Conservation (phyloP, 2,888 invertebrate genomes). For the Prosapia bicincta region DNA sequence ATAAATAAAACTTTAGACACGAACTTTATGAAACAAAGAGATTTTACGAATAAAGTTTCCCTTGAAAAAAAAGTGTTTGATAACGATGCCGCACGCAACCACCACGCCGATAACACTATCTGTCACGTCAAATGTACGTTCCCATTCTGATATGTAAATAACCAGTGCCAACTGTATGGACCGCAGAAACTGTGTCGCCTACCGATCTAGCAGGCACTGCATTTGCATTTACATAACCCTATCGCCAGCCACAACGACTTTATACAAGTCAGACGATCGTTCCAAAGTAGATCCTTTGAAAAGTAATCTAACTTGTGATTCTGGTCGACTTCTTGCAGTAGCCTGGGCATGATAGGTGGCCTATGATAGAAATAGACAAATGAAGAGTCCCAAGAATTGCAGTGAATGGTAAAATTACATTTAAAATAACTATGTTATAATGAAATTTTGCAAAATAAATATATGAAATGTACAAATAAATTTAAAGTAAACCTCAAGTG, state of each 20-base stretch:
- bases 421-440: no score
- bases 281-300: neutral
- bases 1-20: no score
- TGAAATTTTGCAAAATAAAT: no score
- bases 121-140: slow-evolving; percentile 20
- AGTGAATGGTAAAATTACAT: no score
- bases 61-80: no score
- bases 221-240: neutral
- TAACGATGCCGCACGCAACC: slow-evolving; percentile 15
- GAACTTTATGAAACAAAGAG: no score
- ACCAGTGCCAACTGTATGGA: neutral
- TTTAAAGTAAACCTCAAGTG: no score
- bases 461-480: no score
- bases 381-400: no score
- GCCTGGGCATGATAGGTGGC: neutral
- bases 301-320: neutral
- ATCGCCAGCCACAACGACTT: neutral
- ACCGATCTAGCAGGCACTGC: neutral
- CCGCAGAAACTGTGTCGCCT: neutral
- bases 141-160: slow-evolving; percentile 27
- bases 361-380: no score
- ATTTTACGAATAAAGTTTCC: no score
- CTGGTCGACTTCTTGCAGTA: neutral
- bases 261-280: neutral
- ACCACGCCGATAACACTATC: slow-evolving; percentile 24